phyloP scores from a whole-genome alignment of 2,797 vertebrate genomes.

The Eupleurogrammus muticus region DNA sequence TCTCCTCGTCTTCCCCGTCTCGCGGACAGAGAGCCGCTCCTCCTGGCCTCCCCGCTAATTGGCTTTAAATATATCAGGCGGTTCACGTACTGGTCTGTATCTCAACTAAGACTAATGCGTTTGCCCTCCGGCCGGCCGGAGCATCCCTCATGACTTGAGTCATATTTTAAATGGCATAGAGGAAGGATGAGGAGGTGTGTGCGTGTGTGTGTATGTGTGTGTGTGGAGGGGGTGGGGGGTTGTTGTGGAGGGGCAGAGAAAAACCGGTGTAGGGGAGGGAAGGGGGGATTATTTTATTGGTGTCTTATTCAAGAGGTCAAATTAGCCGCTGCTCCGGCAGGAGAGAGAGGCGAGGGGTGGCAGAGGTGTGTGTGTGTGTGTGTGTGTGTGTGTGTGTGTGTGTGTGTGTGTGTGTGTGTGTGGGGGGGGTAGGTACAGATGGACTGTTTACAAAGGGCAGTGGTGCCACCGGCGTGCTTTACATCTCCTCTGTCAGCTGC shows the following conservation, averaged over 20 bases:
- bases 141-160: conserved; percentile 79
- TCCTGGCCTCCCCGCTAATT: conserved; percentile 75
- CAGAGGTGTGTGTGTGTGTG: not conserved
- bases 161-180: conserved; percentile 77
- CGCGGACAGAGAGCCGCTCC: conserved; percentile 42
- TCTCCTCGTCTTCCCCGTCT: conserved; percentile 36
- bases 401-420: conserved; percentile 35
- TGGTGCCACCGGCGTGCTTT: conserved; percentile 72
- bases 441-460: conserved; percentile 77
- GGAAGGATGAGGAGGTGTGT: conserved; percentile 32
- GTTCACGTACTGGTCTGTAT: conserved; percentile 79
- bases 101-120: conserved; percentile 80
- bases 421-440: conserved; percentile 63
- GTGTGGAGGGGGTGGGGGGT: conserved; percentile 29
- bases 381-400: conserved; percentile 18
- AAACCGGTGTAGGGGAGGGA: conserved; percentile 32
- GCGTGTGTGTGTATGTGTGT: too few species aligned
- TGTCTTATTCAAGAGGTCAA: conserved; percentile 80
- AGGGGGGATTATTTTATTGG: conserved; percentile 70
- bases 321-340: conserved; percentile 60
- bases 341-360: conserved; percentile 25
- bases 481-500: conserved; percentile 77
- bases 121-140: conserved; percentile 70
- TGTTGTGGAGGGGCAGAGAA: conserved; percentile 39
- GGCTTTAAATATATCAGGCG: conserved; percentile 83